Conservation (phyloP, 2,888 invertebrate species). For the Argynnis bischoffii region DNA sequence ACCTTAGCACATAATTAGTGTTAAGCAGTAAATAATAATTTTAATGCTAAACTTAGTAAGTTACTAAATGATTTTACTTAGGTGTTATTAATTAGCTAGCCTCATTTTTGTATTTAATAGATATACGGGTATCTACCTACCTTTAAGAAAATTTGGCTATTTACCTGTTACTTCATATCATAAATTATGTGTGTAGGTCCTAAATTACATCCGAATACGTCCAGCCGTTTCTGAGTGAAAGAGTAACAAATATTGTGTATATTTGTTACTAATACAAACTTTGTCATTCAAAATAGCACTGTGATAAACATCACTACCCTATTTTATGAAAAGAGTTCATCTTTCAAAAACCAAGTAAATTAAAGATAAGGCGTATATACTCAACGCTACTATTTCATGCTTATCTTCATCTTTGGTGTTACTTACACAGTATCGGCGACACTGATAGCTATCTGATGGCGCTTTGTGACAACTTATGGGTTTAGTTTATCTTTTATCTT, state of each 20-base stretch:
- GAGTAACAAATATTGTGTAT: too few species aligned
- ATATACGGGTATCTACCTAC: too few species aligned
- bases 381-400: conserved; percentile 47
- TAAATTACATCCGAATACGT: too few species aligned
- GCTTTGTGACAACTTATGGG: conserved; percentile 27
- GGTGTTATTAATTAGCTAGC: too few species aligned
- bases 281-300: neutral
- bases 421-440: conserved; percentile 29
- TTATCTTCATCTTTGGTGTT: conserved; percentile 38
- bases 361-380: conserved; percentile 1
- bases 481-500: conserved; percentile 29
- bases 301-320: neutral
- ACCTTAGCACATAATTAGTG: conserved; percentile 8
- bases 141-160: too few species aligned
- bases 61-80: neutral
- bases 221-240: neutral
- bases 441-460: conserved; percentile 32
- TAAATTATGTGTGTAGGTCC: too few species aligned
- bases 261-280: too few species aligned
- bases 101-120: too few species aligned
- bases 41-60: neutral
- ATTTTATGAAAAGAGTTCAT: neutral
- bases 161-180: too few species aligned
- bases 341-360: neutral
- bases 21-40: neutral